Conservation (phyloP, 2,113 vertebrate species). For the Chrysochloris asiatica region DNA sequence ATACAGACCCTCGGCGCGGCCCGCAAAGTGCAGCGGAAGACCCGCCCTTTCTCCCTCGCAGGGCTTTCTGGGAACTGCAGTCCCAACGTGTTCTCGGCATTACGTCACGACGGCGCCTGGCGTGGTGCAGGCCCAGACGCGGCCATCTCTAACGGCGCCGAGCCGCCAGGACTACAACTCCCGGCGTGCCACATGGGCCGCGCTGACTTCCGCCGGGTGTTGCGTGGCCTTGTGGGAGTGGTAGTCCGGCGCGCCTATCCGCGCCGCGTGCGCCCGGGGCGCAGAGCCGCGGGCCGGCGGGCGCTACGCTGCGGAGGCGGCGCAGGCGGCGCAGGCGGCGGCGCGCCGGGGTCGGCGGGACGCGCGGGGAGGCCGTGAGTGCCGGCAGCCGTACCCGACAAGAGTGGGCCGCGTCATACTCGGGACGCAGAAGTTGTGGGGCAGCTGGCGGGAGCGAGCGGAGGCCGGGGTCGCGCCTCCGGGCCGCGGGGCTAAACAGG, state of each 20-base stretch:
- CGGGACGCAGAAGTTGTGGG: slow-evolving; percentile 49
- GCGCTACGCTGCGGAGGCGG: slow-evolving; percentile 76
- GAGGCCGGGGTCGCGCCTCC: slow-evolving; percentile 30
- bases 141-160: not conserved
- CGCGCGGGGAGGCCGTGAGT: slow-evolving; percentile 21
- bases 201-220: slow-evolving; percentile 27
- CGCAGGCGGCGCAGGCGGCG: slow-evolving; percentile 71
- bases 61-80: not conserved
- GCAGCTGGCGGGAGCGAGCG: not conserved
- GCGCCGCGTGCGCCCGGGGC: slow-evolving; percentile 72
- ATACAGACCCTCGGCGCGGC: accelerated
- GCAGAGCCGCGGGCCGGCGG: slow-evolving; percentile 60
- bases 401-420: slow-evolving; percentile 1
- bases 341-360: slow-evolving; percentile 44
- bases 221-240: slow-evolving; percentile 71
- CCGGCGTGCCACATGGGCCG: not conserved
- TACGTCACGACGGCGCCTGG: not conserved
- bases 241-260: slow-evolving; percentile 77
- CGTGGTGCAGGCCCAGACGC: accelerated
- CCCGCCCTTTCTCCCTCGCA: not conserved
- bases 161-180: slow-evolving; percentile 37
- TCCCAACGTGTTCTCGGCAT: not conserved
- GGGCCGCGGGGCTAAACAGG: slow-evolving; percentile 37
- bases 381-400: not conserved
- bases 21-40: no score